phyloP scores from a whole-genome alignment of 23 tunicate species.

The Trididemnum miniatum region DNA sequence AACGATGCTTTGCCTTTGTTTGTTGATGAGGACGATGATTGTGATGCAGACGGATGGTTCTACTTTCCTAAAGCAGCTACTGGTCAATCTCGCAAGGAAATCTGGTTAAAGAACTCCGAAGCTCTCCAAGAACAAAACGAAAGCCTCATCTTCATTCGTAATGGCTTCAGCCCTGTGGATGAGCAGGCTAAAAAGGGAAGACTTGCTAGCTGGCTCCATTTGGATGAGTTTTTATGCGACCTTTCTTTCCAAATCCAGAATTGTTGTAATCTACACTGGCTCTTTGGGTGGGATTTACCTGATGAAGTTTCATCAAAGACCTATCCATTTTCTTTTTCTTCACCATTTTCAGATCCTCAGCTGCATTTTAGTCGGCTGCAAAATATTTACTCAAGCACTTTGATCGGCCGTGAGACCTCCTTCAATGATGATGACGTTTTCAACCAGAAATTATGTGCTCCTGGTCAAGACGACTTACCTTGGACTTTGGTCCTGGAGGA shows the following conservation, averaged over 20 bases:
- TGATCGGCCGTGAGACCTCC: neutral
- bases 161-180: neutral
- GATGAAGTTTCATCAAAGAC: neutral
- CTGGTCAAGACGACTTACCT: neutral
- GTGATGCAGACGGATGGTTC: neutral
- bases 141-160: neutral
- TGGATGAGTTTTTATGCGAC: neutral
- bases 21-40: neutral
- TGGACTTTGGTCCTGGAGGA: slow-evolving; percentile 1
- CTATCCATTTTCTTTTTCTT: neutral
- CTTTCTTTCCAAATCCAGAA: slow-evolving; percentile 1
- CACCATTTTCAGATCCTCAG: neutral
- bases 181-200: neutral
- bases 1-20: neutral
- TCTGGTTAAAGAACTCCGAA: slow-evolving; percentile 35
- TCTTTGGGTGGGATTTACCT: slow-evolving; percentile 4
- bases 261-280: slow-evolving; percentile 16
- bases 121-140: neutral
- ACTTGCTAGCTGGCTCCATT: neutral
- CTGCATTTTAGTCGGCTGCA: neutral
- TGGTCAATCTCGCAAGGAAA: slow-evolving; percentile 16
- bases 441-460: neutral
- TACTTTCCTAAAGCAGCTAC: neutral
- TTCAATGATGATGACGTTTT: slow-evolving; percentile 15
- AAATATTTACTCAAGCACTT: neutral